These are phyloP conservation scores for Protophormia terraenovae DNA, from an alignment of 2,888 invertebrate species.

Conservation along the genomic window DNA sequence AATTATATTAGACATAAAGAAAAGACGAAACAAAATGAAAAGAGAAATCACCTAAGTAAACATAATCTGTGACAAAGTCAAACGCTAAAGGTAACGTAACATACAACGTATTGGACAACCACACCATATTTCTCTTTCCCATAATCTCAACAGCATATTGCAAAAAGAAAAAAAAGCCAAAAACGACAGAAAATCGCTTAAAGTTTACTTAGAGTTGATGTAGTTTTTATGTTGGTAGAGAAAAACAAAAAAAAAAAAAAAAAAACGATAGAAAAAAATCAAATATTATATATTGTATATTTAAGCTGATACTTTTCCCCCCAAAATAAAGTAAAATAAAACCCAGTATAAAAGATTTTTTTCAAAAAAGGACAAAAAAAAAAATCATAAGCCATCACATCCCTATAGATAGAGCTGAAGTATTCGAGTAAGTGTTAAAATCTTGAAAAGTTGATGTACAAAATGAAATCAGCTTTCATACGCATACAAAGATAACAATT, in stretches of 20 bases:
- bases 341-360: too few species aligned
- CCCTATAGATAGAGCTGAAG: background rate
- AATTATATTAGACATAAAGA: slow-evolving; percentile 11
- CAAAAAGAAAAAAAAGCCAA: slow-evolving; percentile 1
- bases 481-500: slow-evolving; percentile 24
- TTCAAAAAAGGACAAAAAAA: background rate
- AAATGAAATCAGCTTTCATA: slow-evolving; percentile 43
- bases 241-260: background rate
- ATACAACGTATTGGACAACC: background rate
- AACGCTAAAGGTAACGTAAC: slow-evolving; percentile 47
- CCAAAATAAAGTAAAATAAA: background rate
- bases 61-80: slow-evolving; percentile 64
- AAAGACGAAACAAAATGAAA: slow-evolving; percentile 23
- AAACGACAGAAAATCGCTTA: slow-evolving; percentile 15
- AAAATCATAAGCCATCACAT: background rate
- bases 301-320: slow-evolving; percentile 23
- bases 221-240: background rate
- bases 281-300: slow-evolving; percentile 19
- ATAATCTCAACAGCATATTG: background rate
- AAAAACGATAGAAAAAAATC: background rate
- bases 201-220: slow-evolving; percentile 44
- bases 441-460: slow-evolving; percentile 31
- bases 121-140: background rate
- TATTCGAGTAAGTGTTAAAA: slow-evolving; percentile 34
- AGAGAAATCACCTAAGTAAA: slow-evolving; percentile 60